Evolutionary conservation across 2,113 vertebrate species (phyloP), one percentile per base, ranked within the genome.

Genomic region (Pristiophorus japonicus): DNA sequence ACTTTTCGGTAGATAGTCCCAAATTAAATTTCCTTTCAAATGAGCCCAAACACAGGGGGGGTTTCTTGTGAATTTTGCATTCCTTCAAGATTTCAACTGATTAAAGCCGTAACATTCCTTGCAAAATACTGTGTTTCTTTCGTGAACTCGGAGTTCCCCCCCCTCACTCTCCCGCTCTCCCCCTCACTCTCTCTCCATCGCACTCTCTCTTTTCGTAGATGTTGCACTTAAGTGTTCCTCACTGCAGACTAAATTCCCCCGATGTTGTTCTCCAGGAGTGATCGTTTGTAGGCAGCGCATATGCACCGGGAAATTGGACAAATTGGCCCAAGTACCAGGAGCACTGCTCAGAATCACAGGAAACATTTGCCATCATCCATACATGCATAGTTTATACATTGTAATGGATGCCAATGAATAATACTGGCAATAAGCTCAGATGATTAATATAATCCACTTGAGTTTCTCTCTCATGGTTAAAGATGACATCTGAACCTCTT

Each of bases 391-490:
- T 92, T 92, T 92, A 92, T 92, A 63, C 59, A 24, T 34, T 10
- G 59, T 92, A 63, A 38, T 63, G 34, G 55, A 22, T 92, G 59
- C 27, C 59, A 22, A 14, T 92, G 59, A 92, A 34, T 92, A 63
- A 63, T 38, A 92, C 38, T 42, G 59, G 38, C 88, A 92, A 65
- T 16, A 18, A 38, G 59, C 42, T 65, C 59, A 92, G 34, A 38
- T 22, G 34, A n/a, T 63, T 92, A 63, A 92, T 42, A 38, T 62
- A 62, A 91, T 65, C 55, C 88, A 92, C 20, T 38, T 92, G 88
- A 92, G 88, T 38, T 92, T 34, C 87, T 65, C n/a, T 65, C 88
- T n/a, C 59, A 34, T 90, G 27, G 51, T 55, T 88, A n/a, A 90
- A 59, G 30, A 3, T 90, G 87, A n/a, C 8, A 34, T 90, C 87